A percentile compares a stretch with the other conserved stretches of the same genome.
Conservation (phyloP, 2,888 invertebrate genomes). For the Cataglyphis rosenhaueri region DNA sequence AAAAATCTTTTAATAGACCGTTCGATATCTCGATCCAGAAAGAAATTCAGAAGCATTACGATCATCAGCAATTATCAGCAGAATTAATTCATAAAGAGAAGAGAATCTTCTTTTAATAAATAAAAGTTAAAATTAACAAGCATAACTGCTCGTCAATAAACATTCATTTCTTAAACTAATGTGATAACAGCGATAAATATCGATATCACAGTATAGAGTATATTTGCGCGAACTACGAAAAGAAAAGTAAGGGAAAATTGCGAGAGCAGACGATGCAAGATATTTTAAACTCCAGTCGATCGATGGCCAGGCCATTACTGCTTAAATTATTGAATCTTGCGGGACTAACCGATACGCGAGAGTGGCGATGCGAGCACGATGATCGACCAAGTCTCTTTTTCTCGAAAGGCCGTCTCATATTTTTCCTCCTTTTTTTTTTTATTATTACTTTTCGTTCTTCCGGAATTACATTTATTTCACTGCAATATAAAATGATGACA, state of each 20-base stretch:
- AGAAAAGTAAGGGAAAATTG: constrained; percentile 26
- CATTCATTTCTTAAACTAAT: constrained; percentile 4
- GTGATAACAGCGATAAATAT: background rate
- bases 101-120: background rate
- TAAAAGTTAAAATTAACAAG: background rate
- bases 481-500: constrained; percentile 30
- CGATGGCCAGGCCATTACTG: constrained; percentile 51
- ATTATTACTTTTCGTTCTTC: background rate
- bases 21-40: background rate
- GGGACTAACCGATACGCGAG: constrained; percentile 38
- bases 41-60: background rate
- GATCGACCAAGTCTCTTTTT: background rate
- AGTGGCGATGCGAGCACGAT: background rate
- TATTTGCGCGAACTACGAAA: constrained; percentile 32
- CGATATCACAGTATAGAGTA: background rate
- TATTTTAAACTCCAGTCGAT: constrained; percentile 54
- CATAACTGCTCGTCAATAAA: background rate
- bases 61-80: background rate
- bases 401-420: background rate
- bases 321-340: constrained; percentile 54
- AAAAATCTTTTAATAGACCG: constrained; percentile 10
- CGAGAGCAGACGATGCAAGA: constrained; percentile 21
- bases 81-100: background rate
- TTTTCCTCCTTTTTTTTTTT: background rate
- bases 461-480: constrained; percentile 29